Evolutionary conservation across 2,888 invertebrate species (phyloP), one percentile per base, ranked within the genome.

Genomic region (Polydrusus tereticollis): DNA sequence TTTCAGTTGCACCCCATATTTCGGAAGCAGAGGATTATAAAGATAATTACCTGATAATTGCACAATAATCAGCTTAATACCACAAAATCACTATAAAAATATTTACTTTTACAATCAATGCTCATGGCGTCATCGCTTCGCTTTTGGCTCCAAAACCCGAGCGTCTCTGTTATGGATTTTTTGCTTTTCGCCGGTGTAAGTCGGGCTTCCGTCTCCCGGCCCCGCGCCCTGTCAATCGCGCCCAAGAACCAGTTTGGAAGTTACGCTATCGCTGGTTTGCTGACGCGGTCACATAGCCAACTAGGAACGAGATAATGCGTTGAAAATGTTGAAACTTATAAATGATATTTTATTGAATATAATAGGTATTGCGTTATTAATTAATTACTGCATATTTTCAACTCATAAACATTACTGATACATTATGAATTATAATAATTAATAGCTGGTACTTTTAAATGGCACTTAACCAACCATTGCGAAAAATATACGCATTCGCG

Each of bases 111-210:
- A 62, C 62, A 62, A 62, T 62, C 62, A 47, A 16, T 62, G 45
- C 18, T 20, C n/a, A 62, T 62, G 62, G 62, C 62, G 62, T 62
- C 62, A 62, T 45, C 62, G 60, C 60, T 43, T 21, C 43, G 26
- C 14, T 62, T 45, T 62, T 45, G 29, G 20, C 29, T 59, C 41
- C 16, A 43, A 59, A 59, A 20, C 41, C 18, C 16, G 8, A 29
- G 29, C 52, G 62, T 41, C 69, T 29, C 57, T 74, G 69, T 78
- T 81, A 81, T 81, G 78, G 81, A 81, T 81, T 81, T 81, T 81
- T 78, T 74, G 64, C 23, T 55, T 57, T 63, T 33, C 45, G 50
- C 1, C 69, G 68, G 77, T 76, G 78, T 77, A 68, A 77, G 70
- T 21, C 73, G 60, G 78, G 72, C 63, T 78, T 76, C 70, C 62